Percentiles rank a stretch among this genome's conserved stretches.
These are phyloP conservation scores for Melieria picta DNA, from an alignment of 2,888 invertebrate species.

Conservation along the genomic window DNA sequence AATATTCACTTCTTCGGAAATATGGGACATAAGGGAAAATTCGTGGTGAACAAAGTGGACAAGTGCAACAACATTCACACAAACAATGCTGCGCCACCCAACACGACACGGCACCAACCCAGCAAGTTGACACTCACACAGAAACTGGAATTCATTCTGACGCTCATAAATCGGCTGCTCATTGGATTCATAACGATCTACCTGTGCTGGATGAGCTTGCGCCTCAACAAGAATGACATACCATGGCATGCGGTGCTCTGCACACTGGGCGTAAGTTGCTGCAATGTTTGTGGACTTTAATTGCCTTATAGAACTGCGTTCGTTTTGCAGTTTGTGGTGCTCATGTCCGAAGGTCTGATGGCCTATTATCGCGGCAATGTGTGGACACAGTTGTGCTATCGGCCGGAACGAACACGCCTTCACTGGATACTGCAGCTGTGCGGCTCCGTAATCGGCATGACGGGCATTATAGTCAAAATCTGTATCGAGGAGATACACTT, in stretches of 20 bases:
- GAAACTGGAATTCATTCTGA: constrained; percentile 45
- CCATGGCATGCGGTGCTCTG: constrained; percentile 51
- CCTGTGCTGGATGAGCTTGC: constrained; percentile 47
- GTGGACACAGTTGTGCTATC: constrained; percentile 40
- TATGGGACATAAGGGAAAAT: constrained; percentile 46
- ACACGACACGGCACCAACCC: no score
- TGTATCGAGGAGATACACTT: constrained; percentile 46
- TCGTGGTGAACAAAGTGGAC: constrained; percentile 40
- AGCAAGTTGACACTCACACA: constrained; percentile 32
- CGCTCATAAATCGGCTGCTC: constrained; percentile 46
- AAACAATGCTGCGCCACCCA: no score
- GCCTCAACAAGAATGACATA: constrained; percentile 40
- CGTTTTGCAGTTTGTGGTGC: constrained; percentile 46
- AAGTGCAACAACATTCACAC: neutral
- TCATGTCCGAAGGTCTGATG: constrained; percentile 52
- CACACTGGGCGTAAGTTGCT: constrained; percentile 48
- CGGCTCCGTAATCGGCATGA: constrained; percentile 47
- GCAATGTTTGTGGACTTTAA: neutral
- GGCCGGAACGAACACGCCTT: constrained; percentile 43
- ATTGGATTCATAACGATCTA: constrained; percentile 51
- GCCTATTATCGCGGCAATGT: constrained; percentile 49
- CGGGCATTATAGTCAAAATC: constrained; percentile 46
- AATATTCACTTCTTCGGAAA: no score
- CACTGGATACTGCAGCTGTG: constrained; percentile 48
- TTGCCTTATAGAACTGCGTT: neutral